Conservation (phyloP, 2,888 invertebrate genomes). For the Sinotaia quadrata region DNA sequence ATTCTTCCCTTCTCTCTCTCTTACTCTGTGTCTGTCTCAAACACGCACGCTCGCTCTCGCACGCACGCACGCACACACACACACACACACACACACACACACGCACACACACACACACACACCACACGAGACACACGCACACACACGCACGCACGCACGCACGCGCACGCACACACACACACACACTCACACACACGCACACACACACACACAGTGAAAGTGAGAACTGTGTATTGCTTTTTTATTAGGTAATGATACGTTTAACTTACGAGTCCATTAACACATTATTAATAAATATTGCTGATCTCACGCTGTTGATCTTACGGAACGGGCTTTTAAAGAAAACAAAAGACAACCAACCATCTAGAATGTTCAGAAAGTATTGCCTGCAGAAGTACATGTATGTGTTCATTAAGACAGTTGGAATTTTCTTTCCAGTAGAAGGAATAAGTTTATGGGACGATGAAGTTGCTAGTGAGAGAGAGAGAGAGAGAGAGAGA, state of each 20-base stretch:
- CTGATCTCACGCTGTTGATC: too few relatives aligned
- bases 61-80: background rate
- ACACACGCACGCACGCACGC: background rate
- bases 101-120: background rate
- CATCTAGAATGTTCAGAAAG: too few relatives aligned
- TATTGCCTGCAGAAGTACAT: too few relatives aligned
- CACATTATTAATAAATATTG: too few relatives aligned
- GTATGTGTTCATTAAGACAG: too few relatives aligned
- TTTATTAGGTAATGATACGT: too few relatives aligned
- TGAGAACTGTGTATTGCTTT: too few relatives aligned
- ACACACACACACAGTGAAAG: background rate
- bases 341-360: too few relatives aligned
- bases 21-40: background rate
- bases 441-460: background rate
- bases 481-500: conserved; percentile 1
- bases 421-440: background rate
- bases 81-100: background rate
- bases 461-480: background rate
- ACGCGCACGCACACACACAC: background rate
- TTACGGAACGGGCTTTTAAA: too few relatives aligned
- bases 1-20: background rate
- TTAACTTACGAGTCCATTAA: too few relatives aligned
- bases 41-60: background rate
- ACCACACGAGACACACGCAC: background rate
- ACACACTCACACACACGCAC: background rate